Conservation (phyloP, 2,888 invertebrate species). For the Troilus luridus region DNA sequence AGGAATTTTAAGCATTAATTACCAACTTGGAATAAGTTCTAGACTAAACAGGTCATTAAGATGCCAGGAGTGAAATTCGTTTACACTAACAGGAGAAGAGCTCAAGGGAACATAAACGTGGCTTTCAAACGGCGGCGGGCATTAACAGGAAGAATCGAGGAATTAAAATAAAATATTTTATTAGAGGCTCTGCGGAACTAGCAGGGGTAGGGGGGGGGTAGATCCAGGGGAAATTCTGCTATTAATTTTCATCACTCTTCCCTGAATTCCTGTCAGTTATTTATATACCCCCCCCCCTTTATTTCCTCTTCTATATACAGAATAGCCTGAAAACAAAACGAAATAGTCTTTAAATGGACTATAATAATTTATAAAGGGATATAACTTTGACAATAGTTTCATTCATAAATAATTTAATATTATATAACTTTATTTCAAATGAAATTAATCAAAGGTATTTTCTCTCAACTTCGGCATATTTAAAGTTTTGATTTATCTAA, state of each 20-base stretch:
- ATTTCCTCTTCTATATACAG: not conserved
- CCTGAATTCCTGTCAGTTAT: constrained; percentile 8
- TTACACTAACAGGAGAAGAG: not conserved
- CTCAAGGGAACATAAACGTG: not conserved
- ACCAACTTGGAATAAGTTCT: constrained; percentile 2
- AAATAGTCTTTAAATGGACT: not conserved
- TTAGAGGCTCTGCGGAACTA: not conserved
- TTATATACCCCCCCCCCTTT: not conserved
- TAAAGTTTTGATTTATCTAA: too few species aligned
- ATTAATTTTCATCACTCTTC: constrained; percentile 3
- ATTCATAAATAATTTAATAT: too few species aligned
- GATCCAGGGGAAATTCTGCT: not conserved
- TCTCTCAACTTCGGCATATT: too few species aligned
- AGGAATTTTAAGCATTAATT: not conserved
- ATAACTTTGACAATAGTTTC: too few species aligned
- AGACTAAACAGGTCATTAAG: not conserved
- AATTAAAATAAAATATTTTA: constrained; percentile 8
- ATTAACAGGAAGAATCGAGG: not conserved
- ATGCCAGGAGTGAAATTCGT: not conserved
- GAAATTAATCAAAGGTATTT: too few species aligned
- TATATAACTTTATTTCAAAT: too few species aligned
- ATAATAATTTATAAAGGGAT: too few species aligned
- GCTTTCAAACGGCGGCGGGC: not conserved
- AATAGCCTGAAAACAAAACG: not conserved
- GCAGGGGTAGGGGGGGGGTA: not conserved